phyloP scores from a whole-genome alignment of 2,797 vertebrate species.

The Sphaeramia orbicularis region DNA sequence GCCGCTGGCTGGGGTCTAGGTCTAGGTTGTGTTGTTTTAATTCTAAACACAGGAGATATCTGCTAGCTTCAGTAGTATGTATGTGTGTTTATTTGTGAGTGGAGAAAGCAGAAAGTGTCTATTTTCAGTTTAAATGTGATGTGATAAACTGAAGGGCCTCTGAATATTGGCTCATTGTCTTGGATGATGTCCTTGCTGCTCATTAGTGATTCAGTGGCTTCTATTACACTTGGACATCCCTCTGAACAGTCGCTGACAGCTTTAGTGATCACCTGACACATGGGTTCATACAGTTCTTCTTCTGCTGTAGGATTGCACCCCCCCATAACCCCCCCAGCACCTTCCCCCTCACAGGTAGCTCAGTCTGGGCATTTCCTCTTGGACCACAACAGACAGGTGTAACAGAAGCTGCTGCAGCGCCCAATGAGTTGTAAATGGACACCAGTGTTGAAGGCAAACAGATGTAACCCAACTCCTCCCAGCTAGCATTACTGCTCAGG shows the following conservation, averaged over 20 bases:
- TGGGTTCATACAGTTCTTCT: conserved; percentile 33
- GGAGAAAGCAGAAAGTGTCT: too few species aligned
- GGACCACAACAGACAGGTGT: conserved; percentile 65
- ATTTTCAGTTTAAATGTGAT: too few species aligned
- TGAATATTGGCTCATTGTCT: too few species aligned
- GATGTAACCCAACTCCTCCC: conserved; percentile 58
- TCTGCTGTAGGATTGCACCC: conserved; percentile 18
- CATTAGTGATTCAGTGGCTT: conserved; percentile 8
- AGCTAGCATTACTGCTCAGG: conserved; percentile 35
- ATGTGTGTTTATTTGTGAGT: too few species aligned
- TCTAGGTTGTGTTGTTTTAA: too few species aligned
- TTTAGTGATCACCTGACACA: conserved; percentile 30
- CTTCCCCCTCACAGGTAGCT: background rate
- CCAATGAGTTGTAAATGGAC: conserved; percentile 68
- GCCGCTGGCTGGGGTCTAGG: too few species aligned
- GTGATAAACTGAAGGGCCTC: too few species aligned
- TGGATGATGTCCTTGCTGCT: background rate
- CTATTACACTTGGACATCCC: conserved; percentile 24
- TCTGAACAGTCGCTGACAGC: conserved; percentile 36
- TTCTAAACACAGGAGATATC: too few species aligned
- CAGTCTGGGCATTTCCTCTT: conserved; percentile 61
- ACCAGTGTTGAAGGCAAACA: conserved; percentile 45
- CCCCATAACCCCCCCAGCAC: too few species aligned
- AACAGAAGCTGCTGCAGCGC: conserved; percentile 64
- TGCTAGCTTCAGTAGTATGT: too few species aligned